Evolutionary conservation across 2,797 vertebrate species (phyloP), one percentile per base, ranked within the genome.

Genomic region (Tinamus major): DNA sequence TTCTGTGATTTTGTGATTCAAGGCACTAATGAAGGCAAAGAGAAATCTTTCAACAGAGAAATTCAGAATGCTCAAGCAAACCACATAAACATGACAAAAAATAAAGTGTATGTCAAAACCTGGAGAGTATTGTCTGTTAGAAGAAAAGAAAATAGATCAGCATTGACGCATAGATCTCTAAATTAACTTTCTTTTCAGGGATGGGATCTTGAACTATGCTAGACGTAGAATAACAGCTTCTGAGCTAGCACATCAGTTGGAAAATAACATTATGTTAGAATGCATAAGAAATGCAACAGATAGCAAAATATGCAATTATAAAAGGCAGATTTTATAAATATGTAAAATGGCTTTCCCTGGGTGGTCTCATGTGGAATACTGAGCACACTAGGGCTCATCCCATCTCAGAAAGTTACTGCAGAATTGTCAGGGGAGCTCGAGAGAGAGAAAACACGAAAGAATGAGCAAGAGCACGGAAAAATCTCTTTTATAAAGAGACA

Each of bases 101-200:
- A 39, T 48, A 27, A 79, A 77, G 17, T 19, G 2, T 6, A 46
- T 46, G 27, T 65, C 69, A 70, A 79, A 89, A 79, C 29, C 42
- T 82, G 68, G 31, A 37, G 86, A 78, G 29, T 58, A 10, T 15
- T 6, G 15, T n/a, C 51, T 3, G 5, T 63, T 61, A 79, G 44
- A 11, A 35, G 65, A 26, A 80, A 58, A 71, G 8, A 39, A 44
- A 77, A 78, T 2, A 64, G 76, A 20, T 16, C 8, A 5, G 0
- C 48, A n/a, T 31, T 68, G 51, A 85, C 35, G 64, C 41, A 27
- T 2, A 35, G 37, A 37, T 82, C 87, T 75, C 44, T 85, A 51
- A 71, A 78, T 89, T 85, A 86, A 71, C 79, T 62, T 94, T 71
- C 24, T n/a, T 76, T 87, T 62, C 44, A 63, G 56, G 39, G 29